phyloP scores from a whole-genome alignment of 1,140 invertebrate species.

The Zelostemma sp. region DNA sequence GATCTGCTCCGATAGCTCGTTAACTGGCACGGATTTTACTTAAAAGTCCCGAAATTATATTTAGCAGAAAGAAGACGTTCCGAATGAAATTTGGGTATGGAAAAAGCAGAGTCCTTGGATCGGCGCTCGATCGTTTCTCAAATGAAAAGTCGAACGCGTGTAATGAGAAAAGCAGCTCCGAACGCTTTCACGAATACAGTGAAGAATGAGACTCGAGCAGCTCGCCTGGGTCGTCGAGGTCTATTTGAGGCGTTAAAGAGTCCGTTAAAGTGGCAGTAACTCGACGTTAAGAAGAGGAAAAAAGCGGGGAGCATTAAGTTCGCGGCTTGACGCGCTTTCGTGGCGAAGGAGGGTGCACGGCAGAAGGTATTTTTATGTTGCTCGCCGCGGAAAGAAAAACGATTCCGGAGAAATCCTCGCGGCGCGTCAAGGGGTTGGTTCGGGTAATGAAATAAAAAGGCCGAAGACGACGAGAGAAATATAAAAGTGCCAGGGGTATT shows the following conservation, averaged over 20 bases:
- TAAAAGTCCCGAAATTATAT: slow-evolving; percentile 9
- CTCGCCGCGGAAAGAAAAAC: slow-evolving; percentile 29
- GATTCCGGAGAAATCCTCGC: slow-evolving; percentile 2
- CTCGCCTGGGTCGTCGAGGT: slow-evolving; percentile 27
- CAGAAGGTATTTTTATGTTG: slow-evolving; percentile 57
- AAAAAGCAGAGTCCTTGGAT: too few relatives aligned
- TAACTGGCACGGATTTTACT: too few relatives aligned
- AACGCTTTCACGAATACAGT: slow-evolving; percentile 16
- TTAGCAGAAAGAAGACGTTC: neutral
- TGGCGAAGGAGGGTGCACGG: slow-evolving; percentile 23
- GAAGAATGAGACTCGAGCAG: slow-evolving; percentile 21
- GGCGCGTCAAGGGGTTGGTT: too few relatives aligned
- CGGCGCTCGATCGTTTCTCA: too few relatives aligned
- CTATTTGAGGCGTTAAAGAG: slow-evolving; percentile 67
- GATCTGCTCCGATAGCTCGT: too few relatives aligned
- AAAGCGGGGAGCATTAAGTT: slow-evolving; percentile 26
- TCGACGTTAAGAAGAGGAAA: slow-evolving; percentile 55
- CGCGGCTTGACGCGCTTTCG: slow-evolving; percentile 24
- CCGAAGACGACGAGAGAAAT: neutral
- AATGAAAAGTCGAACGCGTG: neutral
- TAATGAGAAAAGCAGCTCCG: slow-evolving; percentile 3
- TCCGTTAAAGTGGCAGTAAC: slow-evolving; percentile 65
- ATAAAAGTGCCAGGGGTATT: too few relatives aligned
- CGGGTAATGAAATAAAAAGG: neutral
- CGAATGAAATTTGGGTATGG: too few relatives aligned